Base-by-base conservation (phyloP, 2,888 invertebrate genomes). In the Cantharis flavilabris region DNA sequence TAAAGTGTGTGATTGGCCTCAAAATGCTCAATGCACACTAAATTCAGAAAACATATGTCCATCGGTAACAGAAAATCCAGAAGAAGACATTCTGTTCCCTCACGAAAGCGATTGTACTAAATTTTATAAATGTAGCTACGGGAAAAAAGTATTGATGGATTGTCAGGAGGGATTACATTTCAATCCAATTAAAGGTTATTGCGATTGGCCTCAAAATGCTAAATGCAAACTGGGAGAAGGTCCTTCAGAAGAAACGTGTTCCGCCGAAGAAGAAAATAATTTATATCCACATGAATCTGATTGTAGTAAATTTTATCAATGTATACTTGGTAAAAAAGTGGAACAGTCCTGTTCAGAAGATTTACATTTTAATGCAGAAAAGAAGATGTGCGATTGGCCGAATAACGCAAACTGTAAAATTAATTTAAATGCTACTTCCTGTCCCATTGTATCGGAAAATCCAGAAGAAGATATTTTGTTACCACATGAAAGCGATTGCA, bases 171-270 rank as follows among this genome's bases (percentile, higher is more conserved):
- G 76, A 14, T 69, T 82, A 14, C 79, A 82, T 70, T 83, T 82
- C 71, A 82, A 82, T 30, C 73, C 76, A 10, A 65, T 9, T 0
- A n/a, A 73, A 9, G 30, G 78, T 9, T 78, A 79, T 14, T 83
- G 83, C 73, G 82, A 83, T 71, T 82, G 76, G 76, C 83, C 83
- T 2, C 69, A 69, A 26, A 33, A 77, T 28, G 81, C 80, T 7
- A 76, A 77, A 9, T 82, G 82, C 49, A 63, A 49, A n/a, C 73
- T 23, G 7, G 62, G 10, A 10, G 30, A 65, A 13, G n/a, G 28
- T 1, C 11, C 62, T 30, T 72, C 62, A 7, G 16, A 10, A 11
- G 16, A 1, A 20, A 16, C 16, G 7, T 14, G 16, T n/a, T 5
- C 16, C 10, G 23, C 18, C 1, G 20, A 23, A 71, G 30, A 16